Evolutionary conservation across 2,888 invertebrate species (phyloP), one percentile per base, ranked within the genome.

Genomic region (Lochmaea capreae): DNA sequence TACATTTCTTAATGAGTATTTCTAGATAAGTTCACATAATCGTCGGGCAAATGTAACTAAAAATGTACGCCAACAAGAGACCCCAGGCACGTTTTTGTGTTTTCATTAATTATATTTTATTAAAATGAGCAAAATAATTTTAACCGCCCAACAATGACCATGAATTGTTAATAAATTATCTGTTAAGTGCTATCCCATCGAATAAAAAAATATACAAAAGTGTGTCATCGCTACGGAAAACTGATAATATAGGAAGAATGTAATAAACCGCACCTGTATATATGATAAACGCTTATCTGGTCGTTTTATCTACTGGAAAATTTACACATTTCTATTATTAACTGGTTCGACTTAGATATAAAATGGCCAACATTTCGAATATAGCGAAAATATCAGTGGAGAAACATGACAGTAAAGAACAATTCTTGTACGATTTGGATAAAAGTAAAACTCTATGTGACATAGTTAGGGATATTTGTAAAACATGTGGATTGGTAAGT

Each of bases 311-410:
- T 66, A 66, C 62, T 57, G 75, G 66, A 66, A 75, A 75, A 39
- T 65, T 63, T 62, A 46, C 59, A 52, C 49, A 54, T 18, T 10
- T 54, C 14, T 42, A 62, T 62, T 52, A 54, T 63, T 63, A 70
- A 39, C 42, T 63, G 26, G 26, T 43, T 14, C 3, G 33, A 33
- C 33, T 33, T 33, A 1, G 16, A 59, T 43, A 16, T 26, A 65
- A 49, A 58, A 75, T 73, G 69, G 49, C 67, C 3, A 77, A 49
- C n/a, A 75, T 76, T 75, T 68, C 77, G 42, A 76, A 76, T 63
- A 80, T 83, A 16, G 83, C 84, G 14, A 84, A 84, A 81, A 80
- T 84, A 67, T 83, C 84, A 2, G 79, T 84, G 4, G 82, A 83
- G 78, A 82, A 81, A 67, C 70, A 79, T 10, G 81, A 82, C 2